Evolutionary conservation across 2,113 vertebrate species (phyloP), one percentile per base, ranked within the genome.

Genomic region (Collichthys lucidus): DNA sequence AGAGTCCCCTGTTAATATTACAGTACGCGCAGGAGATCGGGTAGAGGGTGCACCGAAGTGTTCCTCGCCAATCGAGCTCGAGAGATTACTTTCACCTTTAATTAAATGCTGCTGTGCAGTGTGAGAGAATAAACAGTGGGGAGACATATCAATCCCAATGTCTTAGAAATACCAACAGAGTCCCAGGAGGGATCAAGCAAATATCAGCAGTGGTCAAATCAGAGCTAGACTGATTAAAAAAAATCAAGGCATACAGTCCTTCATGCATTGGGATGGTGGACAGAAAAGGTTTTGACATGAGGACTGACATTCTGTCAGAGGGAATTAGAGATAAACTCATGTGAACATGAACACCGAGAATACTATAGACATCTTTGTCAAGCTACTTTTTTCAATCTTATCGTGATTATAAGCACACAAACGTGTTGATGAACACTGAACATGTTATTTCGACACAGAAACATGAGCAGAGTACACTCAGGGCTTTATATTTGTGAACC

Each of bases 81-180:
- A 70, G 79, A 88, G 80, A 89, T 82, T 76, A 82, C 60, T 83
- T 83, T 88, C 81, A 86, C 81, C 91, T 93, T 94, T 94, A 90
- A 95, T 95, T 93, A 95, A 92, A 90, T 73, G 71, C 85, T 83
- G 80, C 83, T 82, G 85, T 82, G 71, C 70, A 62, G 31, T 46
- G 60, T 29, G 42, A 61, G 68, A 86, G 77, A 81, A 86, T 71
- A 91, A 87, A 89, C 74, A 88, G 70, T 44, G 49, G 65, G 66
- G 53, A 82, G 88, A 85, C 81, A 73, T 85, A 88, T 91, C 79
- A 86, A 85, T 83, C 73, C 64, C 35, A 68, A 83, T 71, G 80
- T 85, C 85, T 86, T 80, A 72, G 83, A 94, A 94, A 94, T 94
- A 88, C 74, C 92, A 89, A 57, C 24, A 62, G 14, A 47, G 61